Evolutionary conservation across 1,140 invertebrate genomes (phyloP).

Genomic region (Stegodyphus dumicola): DNA sequence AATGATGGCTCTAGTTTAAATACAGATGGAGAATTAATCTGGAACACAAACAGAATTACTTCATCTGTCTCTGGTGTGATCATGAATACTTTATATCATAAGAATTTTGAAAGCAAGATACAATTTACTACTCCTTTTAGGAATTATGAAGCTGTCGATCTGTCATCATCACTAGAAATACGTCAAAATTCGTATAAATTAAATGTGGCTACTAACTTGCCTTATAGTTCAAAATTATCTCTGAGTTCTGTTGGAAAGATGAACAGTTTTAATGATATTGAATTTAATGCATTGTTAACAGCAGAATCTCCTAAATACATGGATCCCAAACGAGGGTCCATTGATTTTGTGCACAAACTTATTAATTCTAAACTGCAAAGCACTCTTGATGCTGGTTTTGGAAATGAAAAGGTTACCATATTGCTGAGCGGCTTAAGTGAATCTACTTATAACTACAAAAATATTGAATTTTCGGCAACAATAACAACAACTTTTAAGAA

Average conservation of each 20-base stretch:
- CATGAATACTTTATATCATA: constrained; percentile 12
- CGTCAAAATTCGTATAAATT: constrained; percentile 28
- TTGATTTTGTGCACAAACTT: constrained; percentile 53
- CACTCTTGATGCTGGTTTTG: constrained; percentile 22
- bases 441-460: background rate
- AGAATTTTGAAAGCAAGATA: constrained; percentile 47
- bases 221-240: constrained; percentile 13
- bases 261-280: constrained; percentile 14
- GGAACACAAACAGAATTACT: constrained; percentile 40
- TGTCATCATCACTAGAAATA: constrained; percentile 29
- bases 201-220: constrained; percentile 32
- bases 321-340: constrained; percentile 18
- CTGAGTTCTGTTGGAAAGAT: constrained; percentile 47
- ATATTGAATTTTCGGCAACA: constrained; percentile 25
- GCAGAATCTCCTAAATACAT: constrained; percentile 25
- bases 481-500: constrained; percentile 39
- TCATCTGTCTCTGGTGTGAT: background rate
- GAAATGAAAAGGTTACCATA: constrained; percentile 33
- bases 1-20: constrained; percentile 37
- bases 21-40: constrained; percentile 42
- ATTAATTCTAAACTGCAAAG: constrained; percentile 32
- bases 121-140: constrained; percentile 43
- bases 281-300: constrained; percentile 41
- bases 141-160: constrained; percentile 30
- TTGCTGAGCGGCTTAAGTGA: constrained; percentile 16